phyloP scores from a whole-genome alignment of 2,113 vertebrate genomes.

The Microcebus tavaratra region DNA sequence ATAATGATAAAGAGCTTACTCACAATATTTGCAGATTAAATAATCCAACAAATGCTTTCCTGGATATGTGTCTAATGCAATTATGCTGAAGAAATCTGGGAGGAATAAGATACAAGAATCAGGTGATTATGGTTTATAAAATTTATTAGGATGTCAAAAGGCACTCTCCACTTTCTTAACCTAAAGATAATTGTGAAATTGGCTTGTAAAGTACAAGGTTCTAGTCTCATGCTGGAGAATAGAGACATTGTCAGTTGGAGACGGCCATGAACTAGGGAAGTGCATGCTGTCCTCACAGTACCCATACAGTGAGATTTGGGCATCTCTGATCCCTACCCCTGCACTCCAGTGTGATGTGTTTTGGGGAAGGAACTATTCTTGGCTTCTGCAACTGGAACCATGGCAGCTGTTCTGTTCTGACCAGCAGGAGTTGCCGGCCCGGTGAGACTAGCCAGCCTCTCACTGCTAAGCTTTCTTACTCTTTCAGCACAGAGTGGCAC shows the following conservation, averaged over 20 bases:
- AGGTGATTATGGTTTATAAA: not conserved
- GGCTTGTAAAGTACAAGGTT: not conserved
- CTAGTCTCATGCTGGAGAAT: not conserved
- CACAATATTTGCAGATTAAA: constrained; percentile 85
- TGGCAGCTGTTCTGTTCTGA: not conserved
- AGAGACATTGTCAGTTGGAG: not conserved
- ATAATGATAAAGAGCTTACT: constrained; percentile 75
- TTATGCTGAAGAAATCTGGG: constrained; percentile 88
- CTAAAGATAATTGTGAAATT: not conserved
- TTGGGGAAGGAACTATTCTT: not conserved
- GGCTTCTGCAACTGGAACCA: not conserved
- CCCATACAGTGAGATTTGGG: rapidly evolving
- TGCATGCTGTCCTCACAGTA: too few species aligned
- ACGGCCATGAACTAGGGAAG: not conserved
- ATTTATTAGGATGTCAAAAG: not conserved
- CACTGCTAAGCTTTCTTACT: not conserved
- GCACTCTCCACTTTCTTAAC: not conserved
- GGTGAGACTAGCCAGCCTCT: not conserved
- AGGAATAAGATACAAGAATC: constrained; percentile 46
- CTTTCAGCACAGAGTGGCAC: not conserved
- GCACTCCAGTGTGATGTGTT: not conserved
- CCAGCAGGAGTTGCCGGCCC: not conserved
- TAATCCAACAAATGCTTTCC: constrained; percentile 86
- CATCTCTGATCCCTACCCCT: not conserved
- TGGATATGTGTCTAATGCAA: constrained; percentile 85